Percentiles rank a stretch among this genome's conserved stretches.
These are phyloP conservation scores for Cotesia congregata DNA, from an alignment of 2,888 invertebrate genomes.

Conservation along the genomic window DNA sequence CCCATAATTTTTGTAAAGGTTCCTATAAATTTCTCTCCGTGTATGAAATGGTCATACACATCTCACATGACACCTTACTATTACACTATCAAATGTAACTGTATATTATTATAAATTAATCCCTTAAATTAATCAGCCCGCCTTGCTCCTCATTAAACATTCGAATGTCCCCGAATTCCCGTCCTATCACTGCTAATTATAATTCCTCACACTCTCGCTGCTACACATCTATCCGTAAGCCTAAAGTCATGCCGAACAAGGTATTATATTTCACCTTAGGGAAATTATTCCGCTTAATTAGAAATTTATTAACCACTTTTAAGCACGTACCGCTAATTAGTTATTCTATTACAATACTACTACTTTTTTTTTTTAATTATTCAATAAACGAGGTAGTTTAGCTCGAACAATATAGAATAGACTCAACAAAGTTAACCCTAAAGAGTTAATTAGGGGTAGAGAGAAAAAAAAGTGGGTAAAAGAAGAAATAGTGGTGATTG, in stretches of 20 bases:
- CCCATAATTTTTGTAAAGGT: too few relatives aligned
- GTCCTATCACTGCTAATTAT: constrained; percentile 9
- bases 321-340: constrained; percentile 14
- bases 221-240: neutral
- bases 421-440: neutral
- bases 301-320: constrained; percentile 33
- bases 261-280: constrained; percentile 37
- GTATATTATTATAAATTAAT: too few relatives aligned
- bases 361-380: neutral
- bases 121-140: neutral
- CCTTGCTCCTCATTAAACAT: constrained; percentile 1
- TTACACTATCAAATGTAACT: too few relatives aligned
- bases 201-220: constrained; percentile 9
- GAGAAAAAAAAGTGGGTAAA: neutral
- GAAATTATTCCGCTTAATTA: constrained; percentile 46
- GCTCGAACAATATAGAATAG: neutral
- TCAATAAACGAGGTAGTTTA: neutral
- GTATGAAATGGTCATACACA: neutral
- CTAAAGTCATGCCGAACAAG: constrained; percentile 31
- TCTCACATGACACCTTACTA: neutral
- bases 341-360: neutral
- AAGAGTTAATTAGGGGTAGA: neutral
- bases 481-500: neutral
- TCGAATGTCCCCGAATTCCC: neutral
- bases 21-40: too few relatives aligned